Percentiles rank a stretch among this genome's conserved stretches.
Conservation (phyloP, 2,113 vertebrate genomes). For the Pristiophorus japonicus region DNA sequence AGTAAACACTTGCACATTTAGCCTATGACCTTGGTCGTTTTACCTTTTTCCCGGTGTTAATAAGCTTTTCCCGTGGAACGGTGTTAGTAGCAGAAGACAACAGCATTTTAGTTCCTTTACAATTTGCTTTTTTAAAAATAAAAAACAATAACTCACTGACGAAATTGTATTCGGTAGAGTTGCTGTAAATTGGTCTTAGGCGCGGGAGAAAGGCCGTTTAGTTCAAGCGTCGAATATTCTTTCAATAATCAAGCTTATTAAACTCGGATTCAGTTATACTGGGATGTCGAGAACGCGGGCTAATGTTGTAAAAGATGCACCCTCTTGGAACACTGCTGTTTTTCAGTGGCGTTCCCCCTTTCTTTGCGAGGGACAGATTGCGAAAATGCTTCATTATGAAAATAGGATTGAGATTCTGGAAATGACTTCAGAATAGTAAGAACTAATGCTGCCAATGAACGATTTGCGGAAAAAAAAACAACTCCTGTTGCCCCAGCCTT, state of each 20-base stretch:
- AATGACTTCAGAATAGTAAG: neutral
- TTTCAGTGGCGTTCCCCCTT: neutral
- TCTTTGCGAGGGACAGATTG: neutral
- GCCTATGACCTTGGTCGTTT: constrained; percentile 22
- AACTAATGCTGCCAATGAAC: neutral
- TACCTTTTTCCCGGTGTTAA: neutral
- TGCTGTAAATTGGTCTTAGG: neutral
- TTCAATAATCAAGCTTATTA: neutral
- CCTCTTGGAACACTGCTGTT: neutral
- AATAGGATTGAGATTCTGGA: neutral
- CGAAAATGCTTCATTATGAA: neutral
- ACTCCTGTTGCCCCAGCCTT: neutral
- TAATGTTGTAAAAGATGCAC: neutral
- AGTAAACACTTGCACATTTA: constrained; percentile 32
- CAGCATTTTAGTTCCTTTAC: neutral
- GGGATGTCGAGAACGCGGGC: neutral
- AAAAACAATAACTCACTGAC: neutral
- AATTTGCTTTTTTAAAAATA: neutral
- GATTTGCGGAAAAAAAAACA: too few relatives aligned
- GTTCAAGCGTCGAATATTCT: neutral
- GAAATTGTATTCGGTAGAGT: neutral
- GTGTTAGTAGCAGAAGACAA: neutral
- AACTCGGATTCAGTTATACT: neutral
- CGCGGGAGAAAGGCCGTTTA: neutral
- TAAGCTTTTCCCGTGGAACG: neutral